Conservation (phyloP, 30 jellyfish, hydroid and myxozoan genomes). For the Pelagia noctiluca region DNA sequence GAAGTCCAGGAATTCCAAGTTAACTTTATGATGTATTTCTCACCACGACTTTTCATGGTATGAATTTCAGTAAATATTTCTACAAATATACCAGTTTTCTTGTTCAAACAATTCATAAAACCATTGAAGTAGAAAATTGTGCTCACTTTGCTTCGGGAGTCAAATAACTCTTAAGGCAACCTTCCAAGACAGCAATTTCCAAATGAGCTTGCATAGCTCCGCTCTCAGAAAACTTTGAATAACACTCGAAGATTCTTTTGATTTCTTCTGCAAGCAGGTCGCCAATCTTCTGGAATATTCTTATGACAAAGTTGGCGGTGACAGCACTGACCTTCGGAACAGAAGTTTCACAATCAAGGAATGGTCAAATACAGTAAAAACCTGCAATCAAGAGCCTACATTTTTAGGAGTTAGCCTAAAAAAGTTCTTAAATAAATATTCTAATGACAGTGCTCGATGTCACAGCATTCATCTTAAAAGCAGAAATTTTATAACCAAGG, state of each 20-base stretch:
- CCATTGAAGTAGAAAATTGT: background rate
- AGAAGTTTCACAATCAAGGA: too few relatives aligned
- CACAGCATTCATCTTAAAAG: too few relatives aligned
- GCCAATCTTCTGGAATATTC: constrained; percentile 68
- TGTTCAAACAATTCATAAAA: background rate
- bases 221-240: constrained; percentile 59
- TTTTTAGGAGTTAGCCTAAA: too few relatives aligned
- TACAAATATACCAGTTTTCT: background rate
- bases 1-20: too few relatives aligned
- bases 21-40: too few relatives aligned
- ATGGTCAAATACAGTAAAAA: too few relatives aligned
- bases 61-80: background rate
- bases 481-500: too few relatives aligned
- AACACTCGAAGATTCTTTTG: constrained; percentile 78
- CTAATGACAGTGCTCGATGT: too few relatives aligned
- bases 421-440: too few relatives aligned
- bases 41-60: too few relatives aligned
- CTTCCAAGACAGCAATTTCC: constrained; percentile 76
- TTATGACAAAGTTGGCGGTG: constrained; percentile 59
- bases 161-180: constrained; percentile 56
- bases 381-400: too few relatives aligned
- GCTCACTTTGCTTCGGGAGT: constrained; percentile 77
- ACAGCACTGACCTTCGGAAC: constrained; percentile 96
- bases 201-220: constrained; percentile 88
- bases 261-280: constrained; percentile 82